Evolutionary conservation across 2,888 invertebrate genomes (phyloP).

Genomic region (Aleiodes leptofemur): DNA sequence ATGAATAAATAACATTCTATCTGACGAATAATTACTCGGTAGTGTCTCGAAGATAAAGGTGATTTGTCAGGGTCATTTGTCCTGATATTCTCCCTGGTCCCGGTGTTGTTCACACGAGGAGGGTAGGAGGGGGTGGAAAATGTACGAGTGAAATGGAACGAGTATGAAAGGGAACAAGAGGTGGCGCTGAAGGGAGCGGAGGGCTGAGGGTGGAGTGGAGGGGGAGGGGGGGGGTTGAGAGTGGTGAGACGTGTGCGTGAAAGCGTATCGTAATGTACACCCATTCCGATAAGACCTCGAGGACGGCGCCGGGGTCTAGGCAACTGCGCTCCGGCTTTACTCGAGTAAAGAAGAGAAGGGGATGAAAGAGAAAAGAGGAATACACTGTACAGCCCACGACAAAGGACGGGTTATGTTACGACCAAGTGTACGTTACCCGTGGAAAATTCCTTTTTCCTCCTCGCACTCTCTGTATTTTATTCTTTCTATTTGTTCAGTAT

Average conservation of each 20-base stretch:
- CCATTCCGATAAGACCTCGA: conserved; percentile 63
- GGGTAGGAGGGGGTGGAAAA: conserved; percentile 16
- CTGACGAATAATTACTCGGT: conserved; percentile 39
- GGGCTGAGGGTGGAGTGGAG: conserved; percentile 7
- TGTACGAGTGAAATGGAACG: too few species aligned
- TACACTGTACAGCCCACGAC: conserved; percentile 54
- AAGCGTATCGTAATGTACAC: conserved; percentile 63
- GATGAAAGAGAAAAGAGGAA: conserved; percentile 2
- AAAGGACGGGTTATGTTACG: conserved; percentile 67
- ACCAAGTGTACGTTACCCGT: conserved; percentile 56
- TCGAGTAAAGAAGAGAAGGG: not conserved
- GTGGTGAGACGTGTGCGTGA: conserved; percentile 45
- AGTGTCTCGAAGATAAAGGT: conserved; percentile 41
- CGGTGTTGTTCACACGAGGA: conserved; percentile 17
- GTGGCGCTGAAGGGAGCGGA: conserved; percentile 3
- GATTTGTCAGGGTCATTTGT: conserved; percentile 46
- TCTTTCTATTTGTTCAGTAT: conserved; percentile 29
- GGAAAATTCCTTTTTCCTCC: conserved; percentile 56
- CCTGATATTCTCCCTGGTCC: conserved; percentile 35
- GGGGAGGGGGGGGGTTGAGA: not conserved
- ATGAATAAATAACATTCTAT: conserved; percentile 14
- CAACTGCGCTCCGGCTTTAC: not conserved
- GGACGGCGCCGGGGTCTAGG: conserved; percentile 45
- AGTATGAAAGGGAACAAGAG: too few species aligned
- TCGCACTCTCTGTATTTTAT: conserved; percentile 32